These are phyloP conservation scores for Papilio protenor DNA, from an alignment of 2,888 invertebrate species.

Conservation along the genomic window DNA sequence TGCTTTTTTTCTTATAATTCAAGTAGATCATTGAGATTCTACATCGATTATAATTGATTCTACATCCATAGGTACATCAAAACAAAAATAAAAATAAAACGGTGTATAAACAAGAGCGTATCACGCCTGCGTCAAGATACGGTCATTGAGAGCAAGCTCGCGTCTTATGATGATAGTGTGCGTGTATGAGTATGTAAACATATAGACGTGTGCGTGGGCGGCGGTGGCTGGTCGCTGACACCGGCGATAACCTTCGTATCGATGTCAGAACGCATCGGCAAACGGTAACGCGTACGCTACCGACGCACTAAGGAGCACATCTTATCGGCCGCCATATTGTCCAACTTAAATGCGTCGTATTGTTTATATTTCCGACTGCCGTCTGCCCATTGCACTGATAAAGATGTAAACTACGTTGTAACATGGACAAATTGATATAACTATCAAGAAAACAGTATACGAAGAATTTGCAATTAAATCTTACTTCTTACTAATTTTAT, in stretches of 20 bases:
- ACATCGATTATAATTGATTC: too few species aligned
- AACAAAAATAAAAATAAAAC: conserved; percentile 4
- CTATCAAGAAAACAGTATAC: neutral
- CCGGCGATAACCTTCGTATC: conserved; percentile 80
- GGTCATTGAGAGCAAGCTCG: conserved; percentile 54
- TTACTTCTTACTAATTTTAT: too few species aligned
- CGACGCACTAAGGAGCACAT: conserved; percentile 46
- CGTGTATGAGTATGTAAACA: conserved; percentile 53
- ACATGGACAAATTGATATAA: neutral
- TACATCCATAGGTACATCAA: neutral
- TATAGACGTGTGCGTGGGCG: conserved; percentile 70
- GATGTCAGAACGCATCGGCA: conserved; percentile 73
- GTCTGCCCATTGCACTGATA: conserved; percentile 6
- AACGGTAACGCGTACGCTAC: conserved; percentile 62
- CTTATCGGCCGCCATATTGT: conserved; percentile 43
- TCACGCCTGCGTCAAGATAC: conserved; percentile 64
- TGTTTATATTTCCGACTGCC: conserved; percentile 9
- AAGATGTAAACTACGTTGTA: neutral
- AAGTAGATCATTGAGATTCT: too few species aligned
- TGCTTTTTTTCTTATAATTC: too few species aligned
- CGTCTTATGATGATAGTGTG: conserved; percentile 52
- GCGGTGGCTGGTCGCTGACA: conserved; percentile 79
- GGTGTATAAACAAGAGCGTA: conserved; percentile 62
- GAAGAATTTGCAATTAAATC: neutral
- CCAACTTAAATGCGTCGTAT: conserved; percentile 39